phyloP scores from a whole-genome alignment of 1,140 invertebrate genomes.

The Aethina tumida region DNA sequence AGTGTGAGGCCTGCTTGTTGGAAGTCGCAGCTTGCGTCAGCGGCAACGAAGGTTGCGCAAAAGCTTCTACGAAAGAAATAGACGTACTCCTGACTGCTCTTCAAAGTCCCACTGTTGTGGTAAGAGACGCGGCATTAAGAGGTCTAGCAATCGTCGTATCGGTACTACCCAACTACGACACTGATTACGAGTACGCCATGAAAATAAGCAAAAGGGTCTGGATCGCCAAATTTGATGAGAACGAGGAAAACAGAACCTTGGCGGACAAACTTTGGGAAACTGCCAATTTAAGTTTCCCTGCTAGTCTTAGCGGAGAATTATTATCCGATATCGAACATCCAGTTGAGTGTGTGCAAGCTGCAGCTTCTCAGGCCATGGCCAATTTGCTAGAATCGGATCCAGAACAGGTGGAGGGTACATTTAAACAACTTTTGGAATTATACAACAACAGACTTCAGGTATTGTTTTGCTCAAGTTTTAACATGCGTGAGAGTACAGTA shows the following conservation, averaged over 20 bases:
- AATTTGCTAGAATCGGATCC: constrained; percentile 49
- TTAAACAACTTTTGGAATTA: constrained; percentile 57
- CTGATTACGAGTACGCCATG: constrained; percentile 46
- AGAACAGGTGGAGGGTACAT: constrained; percentile 43
- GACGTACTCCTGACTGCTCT: constrained; percentile 65
- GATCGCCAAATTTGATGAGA: constrained; percentile 66
- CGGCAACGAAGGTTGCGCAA: constrained; percentile 49
- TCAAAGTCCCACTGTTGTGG: constrained; percentile 54
- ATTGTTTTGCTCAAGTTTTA: constrained; percentile 25
- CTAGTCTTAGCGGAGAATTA: constrained; percentile 50
- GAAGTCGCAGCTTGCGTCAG: constrained; percentile 64
- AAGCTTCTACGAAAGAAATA: constrained; percentile 60
- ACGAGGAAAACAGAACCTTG: constrained; percentile 54
- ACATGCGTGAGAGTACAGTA: neutral
- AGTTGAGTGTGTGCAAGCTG: constrained; percentile 66
- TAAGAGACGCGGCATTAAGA: constrained; percentile 71
- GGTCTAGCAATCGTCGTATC: constrained; percentile 55
- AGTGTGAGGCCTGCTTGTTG: constrained; percentile 63
- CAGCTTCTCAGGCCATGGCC: constrained; percentile 67
- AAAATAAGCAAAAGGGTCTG: constrained; percentile 61
- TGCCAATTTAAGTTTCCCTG: constrained; percentile 46
- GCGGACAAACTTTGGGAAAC: constrained; percentile 59
- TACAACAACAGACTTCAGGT: constrained; percentile 69
- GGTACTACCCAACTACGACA: constrained; percentile 53
- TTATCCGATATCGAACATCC: constrained; percentile 70